Conservation (phyloP, 1,140 invertebrate species). For the Drosophila ercepeae region DNA sequence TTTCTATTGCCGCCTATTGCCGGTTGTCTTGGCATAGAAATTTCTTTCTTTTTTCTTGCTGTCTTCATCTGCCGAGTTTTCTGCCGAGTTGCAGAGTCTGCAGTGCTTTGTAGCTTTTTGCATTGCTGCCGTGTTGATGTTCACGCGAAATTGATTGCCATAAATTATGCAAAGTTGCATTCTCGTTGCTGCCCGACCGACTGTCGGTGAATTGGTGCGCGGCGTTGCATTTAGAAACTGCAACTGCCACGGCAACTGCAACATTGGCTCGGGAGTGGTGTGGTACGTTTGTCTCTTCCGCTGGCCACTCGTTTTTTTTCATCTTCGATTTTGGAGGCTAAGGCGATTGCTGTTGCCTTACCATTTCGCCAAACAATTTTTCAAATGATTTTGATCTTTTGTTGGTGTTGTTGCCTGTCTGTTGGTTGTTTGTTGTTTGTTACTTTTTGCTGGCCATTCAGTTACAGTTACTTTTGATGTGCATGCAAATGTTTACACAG, state of each 20-base stretch:
- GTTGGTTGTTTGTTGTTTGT: constrained; percentile 19
- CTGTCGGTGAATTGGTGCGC: constrained; percentile 55
- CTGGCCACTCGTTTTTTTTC: constrained; percentile 1
- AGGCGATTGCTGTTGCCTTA: neutral
- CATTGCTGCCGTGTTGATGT: constrained; percentile 46
- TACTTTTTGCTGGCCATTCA: constrained; percentile 36
- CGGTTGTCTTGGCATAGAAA: constrained; percentile 16
- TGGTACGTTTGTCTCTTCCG: constrained; percentile 28
- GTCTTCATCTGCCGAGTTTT: neutral
- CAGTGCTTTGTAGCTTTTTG: constrained; percentile 21
- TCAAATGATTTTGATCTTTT: constrained; percentile 57
- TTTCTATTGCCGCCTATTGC: constrained; percentile 2
- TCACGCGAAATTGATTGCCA: constrained; percentile 67
- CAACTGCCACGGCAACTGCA: constrained; percentile 34
- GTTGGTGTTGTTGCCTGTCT: constrained; percentile 33
- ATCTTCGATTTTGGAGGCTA: constrained; percentile 40
- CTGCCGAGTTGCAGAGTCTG: too few species aligned
- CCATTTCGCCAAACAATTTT: constrained; percentile 49
- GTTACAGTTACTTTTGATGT: constrained; percentile 58
- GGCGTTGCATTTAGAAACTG: constrained; percentile 58
- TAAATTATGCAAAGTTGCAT: constrained; percentile 66
- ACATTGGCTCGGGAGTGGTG: constrained; percentile 41
- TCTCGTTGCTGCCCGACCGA: constrained; percentile 37
- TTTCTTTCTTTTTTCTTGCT: constrained; percentile 39
- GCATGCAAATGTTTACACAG: constrained; percentile 58